These are phyloP conservation scores for Clepsis dumicolana DNA, from an alignment of 2,888 invertebrate species.

Conservation along the genomic window DNA sequence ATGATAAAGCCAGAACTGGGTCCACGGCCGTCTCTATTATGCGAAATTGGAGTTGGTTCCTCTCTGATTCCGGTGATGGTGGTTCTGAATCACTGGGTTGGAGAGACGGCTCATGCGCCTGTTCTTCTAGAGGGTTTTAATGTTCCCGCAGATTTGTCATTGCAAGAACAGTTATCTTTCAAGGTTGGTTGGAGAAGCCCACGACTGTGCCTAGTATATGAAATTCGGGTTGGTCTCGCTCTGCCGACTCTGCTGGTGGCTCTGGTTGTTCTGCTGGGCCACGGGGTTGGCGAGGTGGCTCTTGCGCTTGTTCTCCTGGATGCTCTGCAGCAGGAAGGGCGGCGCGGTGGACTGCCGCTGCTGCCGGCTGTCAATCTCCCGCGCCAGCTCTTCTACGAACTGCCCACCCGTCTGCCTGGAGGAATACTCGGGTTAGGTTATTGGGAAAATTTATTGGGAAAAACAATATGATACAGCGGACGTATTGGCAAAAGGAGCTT, in stretches of 20 bases:
- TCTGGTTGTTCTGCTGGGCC: conserved; percentile 42
- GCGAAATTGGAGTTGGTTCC: too few species aligned
- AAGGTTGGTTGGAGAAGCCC: not conserved
- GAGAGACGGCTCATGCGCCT: not conserved
- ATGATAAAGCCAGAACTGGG: too few species aligned
- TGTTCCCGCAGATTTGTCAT: not conserved
- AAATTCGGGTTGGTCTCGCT: conserved; percentile 80
- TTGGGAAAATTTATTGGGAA: not conserved
- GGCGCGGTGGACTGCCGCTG: conserved; percentile 65
- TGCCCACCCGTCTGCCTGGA: conserved; percentile 83
- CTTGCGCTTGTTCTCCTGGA: conserved; percentile 73
- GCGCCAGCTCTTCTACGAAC: conserved; percentile 76
- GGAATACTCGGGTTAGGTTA: conserved; percentile 55
- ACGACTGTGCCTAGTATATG: conserved; percentile 62
- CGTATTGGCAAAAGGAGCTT: too few species aligned
- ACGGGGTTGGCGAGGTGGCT: conserved; percentile 62
- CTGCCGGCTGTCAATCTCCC: conserved; percentile 70
- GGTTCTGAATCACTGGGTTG: too few species aligned
- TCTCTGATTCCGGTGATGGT: too few species aligned
- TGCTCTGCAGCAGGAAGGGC: conserved; percentile 77
- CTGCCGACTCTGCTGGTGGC: conserved; percentile 56
- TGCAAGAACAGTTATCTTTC: too few species aligned
- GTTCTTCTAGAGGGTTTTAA: not conserved
- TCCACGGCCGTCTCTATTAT: too few species aligned
- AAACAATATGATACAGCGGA: not conserved